phyloP scores from a whole-genome alignment of 2,797 vertebrate genomes.

The Etheostoma perlongum region DNA sequence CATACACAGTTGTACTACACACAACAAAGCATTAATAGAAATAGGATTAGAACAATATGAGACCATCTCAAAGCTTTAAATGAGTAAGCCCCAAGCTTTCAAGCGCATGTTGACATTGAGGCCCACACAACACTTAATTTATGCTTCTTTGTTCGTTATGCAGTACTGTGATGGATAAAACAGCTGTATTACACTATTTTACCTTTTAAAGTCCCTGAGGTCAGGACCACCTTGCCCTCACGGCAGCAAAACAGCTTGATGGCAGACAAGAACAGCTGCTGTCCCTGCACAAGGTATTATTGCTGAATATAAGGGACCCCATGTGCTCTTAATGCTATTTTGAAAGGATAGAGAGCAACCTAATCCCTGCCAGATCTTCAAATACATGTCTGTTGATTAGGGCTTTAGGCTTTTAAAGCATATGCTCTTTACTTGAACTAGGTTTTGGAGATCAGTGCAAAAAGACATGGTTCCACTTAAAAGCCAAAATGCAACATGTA shows the following conservation, averaged over 20 bases:
- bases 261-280: constrained; percentile 46
- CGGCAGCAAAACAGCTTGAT: constrained; percentile 1
- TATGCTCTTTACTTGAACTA: constrained; percentile 13
- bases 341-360: constrained; percentile 42
- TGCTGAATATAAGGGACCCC: constrained; percentile 24
- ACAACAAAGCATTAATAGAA: too few relatives aligned
- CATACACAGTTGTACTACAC: too few relatives aligned
- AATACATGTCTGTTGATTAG: constrained; percentile 51
- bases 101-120: neutral
- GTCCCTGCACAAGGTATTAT: constrained; percentile 48
- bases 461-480: constrained; percentile 29
- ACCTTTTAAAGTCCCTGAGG: neutral
- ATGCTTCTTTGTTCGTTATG: neutral
- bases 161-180: constrained; percentile 15
- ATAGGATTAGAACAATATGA: neutral
- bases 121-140: neutral
- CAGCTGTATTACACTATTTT: neutral
- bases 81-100: neutral
- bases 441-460: constrained; percentile 28
- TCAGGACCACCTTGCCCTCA: constrained; percentile 16
- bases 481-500: constrained; percentile 7
- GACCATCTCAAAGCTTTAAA: constrained; percentile 7
- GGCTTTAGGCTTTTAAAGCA: constrained; percentile 39
- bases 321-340: constrained; percentile 41
- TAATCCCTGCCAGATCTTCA: constrained; percentile 49